Percentiles rank a stretch among this genome's conserved stretches.
These are phyloP conservation scores for Macrophya annulata DNA, from an alignment of 2,888 invertebrate genomes.

Conservation along the genomic window DNA sequence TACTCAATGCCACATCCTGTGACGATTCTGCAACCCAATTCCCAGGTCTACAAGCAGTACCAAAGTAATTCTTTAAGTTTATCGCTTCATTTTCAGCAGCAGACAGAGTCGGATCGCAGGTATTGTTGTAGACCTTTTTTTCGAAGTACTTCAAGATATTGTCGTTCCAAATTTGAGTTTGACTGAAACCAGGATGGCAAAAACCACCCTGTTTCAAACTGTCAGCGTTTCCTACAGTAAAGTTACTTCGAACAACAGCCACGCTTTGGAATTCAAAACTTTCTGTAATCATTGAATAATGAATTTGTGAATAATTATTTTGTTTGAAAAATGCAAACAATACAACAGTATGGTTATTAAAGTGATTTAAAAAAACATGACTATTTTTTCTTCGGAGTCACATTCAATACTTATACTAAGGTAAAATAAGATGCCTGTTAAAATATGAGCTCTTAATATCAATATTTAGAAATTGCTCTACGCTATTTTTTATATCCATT, in stretches of 20 bases:
- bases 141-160: conserved; percentile 84
- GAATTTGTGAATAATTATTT: conserved; percentile 41
- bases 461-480: no score
- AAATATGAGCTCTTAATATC: no score
- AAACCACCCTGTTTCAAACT: conserved; percentile 81
- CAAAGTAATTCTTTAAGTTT: conserved; percentile 85
- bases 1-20: conserved; percentile 83
- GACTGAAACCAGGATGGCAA: conserved; percentile 86
- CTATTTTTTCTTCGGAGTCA: no score
- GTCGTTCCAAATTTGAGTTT: conserved; percentile 82
- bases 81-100: conserved; percentile 83
- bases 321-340: conserved; percentile 33
- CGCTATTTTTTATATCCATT: no score
- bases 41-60: conserved; percentile 88
- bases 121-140: conserved; percentile 73
- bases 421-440: no score
- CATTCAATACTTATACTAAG: no score
- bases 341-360: background rate
- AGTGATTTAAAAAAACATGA: no score
- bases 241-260: conserved; percentile 81
- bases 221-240: conserved; percentile 77
- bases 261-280: conserved; percentile 83
- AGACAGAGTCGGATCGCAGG: conserved; percentile 75
- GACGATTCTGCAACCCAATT: conserved; percentile 83
- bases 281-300: conserved; percentile 74